Evolutionary conservation across 2,797 vertebrate genomes (phyloP), one percentile per base, ranked within the genome.

Genomic region (Cyprinodon diabolis): DNA sequence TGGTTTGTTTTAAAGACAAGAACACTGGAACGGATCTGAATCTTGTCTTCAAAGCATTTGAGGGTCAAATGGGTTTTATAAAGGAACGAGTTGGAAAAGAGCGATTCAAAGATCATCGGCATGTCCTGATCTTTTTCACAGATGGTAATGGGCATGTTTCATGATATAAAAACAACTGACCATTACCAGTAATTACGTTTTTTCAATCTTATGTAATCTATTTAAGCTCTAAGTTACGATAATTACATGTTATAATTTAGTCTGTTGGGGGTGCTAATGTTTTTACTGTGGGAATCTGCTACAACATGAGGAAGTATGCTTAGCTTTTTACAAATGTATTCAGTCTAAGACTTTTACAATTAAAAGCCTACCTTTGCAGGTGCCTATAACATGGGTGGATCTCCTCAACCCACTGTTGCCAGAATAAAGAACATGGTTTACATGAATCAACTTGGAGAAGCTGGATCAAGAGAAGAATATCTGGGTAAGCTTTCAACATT

Each of bases 351-450:
- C 5, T 17, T 62, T 62, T 25, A 72, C 30, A 12, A 0, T 30
- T 4, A 67, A 6, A 2, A 55, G 40, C 35, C 11, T 75, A 73
- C 69, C 7, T n/a, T 65, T 74, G 13, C 66, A 93, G 92, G 93
- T 60, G 88, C 40, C 21, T 93, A 82, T 74, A 94, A 94, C 43
- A 90, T 90, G 86, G 93, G 93, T 0, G 92, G 89, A 7, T 75
- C 82, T 43, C 92, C 93, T 69, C 0, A 0, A 25, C 35, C 23
- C 1, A 85, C 71, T n/a, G 75, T 94, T 58, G 4, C 13, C 0
- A 66, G 8, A 58, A 93, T 93, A 68, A 93, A 93, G 71, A 69
- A 84, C 23, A 23, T 52, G 52, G 81, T 90, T 0, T 92, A 93
- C 57, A 84, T 88, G 83, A 80, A 85, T 30, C 48, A 65, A 67